These are phyloP conservation scores for Pseudoatta argentina DNA, from an alignment of 1,140 invertebrate genomes.

Conservation along the genomic window DNA sequence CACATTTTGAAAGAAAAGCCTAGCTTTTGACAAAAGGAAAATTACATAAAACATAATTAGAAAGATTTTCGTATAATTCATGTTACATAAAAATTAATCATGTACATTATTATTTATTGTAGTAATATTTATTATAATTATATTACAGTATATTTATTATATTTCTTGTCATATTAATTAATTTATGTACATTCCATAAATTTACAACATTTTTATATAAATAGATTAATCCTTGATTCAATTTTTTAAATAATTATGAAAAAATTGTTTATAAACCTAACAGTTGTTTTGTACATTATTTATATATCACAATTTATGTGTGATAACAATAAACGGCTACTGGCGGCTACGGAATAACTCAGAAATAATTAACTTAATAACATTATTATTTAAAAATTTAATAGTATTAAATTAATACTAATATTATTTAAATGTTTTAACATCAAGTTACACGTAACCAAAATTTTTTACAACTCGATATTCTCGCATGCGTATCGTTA, in stretches of 20 bases:
- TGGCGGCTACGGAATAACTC: not conserved
- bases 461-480: constrained; percentile 42
- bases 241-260: constrained; percentile 13
- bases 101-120: not conserved
- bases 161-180: not conserved
- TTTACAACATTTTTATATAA: not conserved
- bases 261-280: not conserved
- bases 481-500: constrained; percentile 38
- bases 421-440: not conserved
- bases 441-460: not conserved
- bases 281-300: constrained; percentile 18
- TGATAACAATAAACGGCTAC: not conserved
- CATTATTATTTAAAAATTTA: not conserved
- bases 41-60: no score
- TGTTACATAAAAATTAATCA: not conserved
- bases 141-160: constrained; percentile 7
- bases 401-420: not conserved
- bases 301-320: not conserved
- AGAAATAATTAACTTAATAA: constrained; percentile 7
- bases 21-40: not conserved
- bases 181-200: not conserved
- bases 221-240: not conserved
- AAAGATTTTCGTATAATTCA: no score
- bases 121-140: no score
- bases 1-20: constrained; percentile 3